Evolutionary conservation across 2,797 vertebrate genomes (phyloP).

Genomic region (Prunella strophiata): DNA sequence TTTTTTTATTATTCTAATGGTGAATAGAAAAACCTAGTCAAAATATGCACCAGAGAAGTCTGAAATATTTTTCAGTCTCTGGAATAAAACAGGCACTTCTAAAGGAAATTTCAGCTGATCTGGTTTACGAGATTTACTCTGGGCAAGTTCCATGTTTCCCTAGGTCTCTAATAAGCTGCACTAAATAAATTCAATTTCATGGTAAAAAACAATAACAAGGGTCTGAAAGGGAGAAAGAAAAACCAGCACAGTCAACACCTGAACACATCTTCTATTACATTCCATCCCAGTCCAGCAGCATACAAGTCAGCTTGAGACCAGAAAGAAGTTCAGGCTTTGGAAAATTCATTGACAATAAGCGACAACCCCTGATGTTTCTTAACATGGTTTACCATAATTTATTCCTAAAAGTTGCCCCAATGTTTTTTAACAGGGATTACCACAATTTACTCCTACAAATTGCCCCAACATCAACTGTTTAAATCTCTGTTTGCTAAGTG

Average conservation of each 20-base stretch:
- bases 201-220: not conserved
- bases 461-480: not conserved
- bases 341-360: not conserved
- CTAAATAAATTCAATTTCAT: not conserved
- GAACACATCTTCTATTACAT: accelerated
- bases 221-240: not conserved
- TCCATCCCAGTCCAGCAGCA: not conserved
- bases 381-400: not conserved
- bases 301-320: not conserved
- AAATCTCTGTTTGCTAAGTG: not conserved
- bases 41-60: not conserved
- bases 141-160: accelerated
- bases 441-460: not conserved
- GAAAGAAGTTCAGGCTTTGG: not conserved
- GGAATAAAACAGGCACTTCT: not conserved
- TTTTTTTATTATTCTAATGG: not conserved
- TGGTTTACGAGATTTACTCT: not conserved
- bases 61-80: not conserved
- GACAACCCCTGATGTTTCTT: accelerated
- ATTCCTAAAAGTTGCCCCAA: not conserved
- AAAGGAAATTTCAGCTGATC: not conserved
- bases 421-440: not conserved
- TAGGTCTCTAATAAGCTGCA: not conserved
- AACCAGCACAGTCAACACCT: too few relatives aligned
- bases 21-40: not conserved